A percentile compares a stretch with the other conserved stretches of the same genome.
Evolutionary conservation across 1,140 invertebrate species (phyloP).

Genomic region (Dolichoris vasculosae): DNA sequence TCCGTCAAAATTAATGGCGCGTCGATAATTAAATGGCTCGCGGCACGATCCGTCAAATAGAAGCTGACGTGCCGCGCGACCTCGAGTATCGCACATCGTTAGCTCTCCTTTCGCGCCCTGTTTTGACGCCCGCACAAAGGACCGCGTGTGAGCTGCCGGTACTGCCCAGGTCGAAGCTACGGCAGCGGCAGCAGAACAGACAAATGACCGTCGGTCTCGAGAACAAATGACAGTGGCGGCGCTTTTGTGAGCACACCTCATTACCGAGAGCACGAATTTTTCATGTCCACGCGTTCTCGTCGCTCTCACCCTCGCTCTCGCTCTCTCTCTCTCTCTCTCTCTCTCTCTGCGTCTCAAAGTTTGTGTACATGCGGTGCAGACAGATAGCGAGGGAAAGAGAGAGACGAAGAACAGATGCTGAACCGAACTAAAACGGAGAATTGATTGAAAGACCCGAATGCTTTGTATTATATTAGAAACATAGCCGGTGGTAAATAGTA

Average conservation of each 20-base stretch:
- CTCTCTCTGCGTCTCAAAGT: background rate
- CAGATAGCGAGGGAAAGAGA: background rate
- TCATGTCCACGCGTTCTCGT: constrained; percentile 60
- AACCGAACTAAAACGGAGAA: constrained; percentile 37
- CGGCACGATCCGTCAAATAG: constrained; percentile 9
- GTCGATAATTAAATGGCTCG: constrained; percentile 49
- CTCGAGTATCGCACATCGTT: constrained; percentile 8
- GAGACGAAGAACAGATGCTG: constrained; percentile 8
- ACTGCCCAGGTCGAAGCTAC: constrained; percentile 50
- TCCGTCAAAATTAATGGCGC: constrained; percentile 35
- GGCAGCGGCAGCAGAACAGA: constrained; percentile 56
- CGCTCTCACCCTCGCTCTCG: background rate
- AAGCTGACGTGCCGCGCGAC: background rate
- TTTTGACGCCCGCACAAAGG: constrained; percentile 71
- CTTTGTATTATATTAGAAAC: background rate
- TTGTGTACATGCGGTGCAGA: background rate
- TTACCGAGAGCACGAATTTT: constrained; percentile 70
- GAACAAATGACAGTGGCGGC: constrained; percentile 72
- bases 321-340: background rate
- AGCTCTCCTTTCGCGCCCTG: constrained; percentile 62
- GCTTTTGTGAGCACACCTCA: constrained; percentile 62
- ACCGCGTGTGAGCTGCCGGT: constrained; percentile 9
- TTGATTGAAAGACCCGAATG: constrained; percentile 33
- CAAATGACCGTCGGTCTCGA: constrained; percentile 70
- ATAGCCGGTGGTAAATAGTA: no score